Base-by-base conservation (phyloP, 2,888 invertebrate genomes). In the Nymphalis polychloros region DNA sequence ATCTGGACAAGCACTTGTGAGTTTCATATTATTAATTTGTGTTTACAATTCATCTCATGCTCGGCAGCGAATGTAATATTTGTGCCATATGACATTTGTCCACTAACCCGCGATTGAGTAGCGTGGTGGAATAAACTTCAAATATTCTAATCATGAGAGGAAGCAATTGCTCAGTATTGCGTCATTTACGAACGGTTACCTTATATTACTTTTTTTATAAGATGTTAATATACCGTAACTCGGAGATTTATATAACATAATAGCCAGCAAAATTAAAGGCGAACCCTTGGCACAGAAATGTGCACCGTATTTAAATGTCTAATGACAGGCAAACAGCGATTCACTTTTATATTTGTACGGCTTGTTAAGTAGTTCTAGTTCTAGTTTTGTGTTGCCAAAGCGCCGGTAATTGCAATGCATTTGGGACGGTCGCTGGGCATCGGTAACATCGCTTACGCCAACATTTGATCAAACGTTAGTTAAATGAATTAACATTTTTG, bases 331-430 rank as follows among this genome's bases (percentile, higher is more conserved):
- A 13, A 59, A 70, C 19, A 67, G 59, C 65, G 59, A 69, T 71
- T 68, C 63, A 65, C 60, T 72, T 68, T 64, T 69, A 65, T 70
- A 68, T 70, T 72, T 70, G 63, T 62, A 64, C 61, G 48, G 60
- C 61, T 69, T 63, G 63, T 69, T 70, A 69, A 71, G 63, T 69
- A 72, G 72, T 66, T 65, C 65, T 64, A 68, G 67, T 69, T 52
- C 65, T 76, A 75, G 72, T 66, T 59, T 49, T 57, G 68, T 68
- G 60, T 77, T 77, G 76, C 76, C 76, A 75, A 78, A 75, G 76
- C 78, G 76, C 74, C 72, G 75, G 74, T 81, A 79, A 81, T 81
- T 79, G 79, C 77, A 73, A 76, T 72, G 75, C 71, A 73, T 77
- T 74, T 72, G 69, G 74, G 67, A 71, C 71, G 71, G 65, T 59